phyloP scores from a whole-genome alignment of 2,797 vertebrate species.

The Pangasius larnaudii region DNA sequence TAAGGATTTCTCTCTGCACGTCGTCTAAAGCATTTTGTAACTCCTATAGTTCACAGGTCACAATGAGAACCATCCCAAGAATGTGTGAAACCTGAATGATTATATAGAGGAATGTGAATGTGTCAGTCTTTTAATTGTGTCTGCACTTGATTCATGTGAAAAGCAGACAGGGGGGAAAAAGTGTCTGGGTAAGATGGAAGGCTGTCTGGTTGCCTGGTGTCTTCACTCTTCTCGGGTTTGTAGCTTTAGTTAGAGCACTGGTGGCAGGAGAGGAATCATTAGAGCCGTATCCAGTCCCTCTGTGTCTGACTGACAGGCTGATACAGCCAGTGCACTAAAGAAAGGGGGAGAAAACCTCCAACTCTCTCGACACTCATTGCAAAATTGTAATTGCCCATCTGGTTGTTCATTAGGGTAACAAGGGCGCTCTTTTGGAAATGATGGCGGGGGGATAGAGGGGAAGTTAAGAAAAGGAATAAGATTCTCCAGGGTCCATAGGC shows the following conservation, averaged over 20 bases:
- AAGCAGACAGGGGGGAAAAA: conserved; percentile 38
- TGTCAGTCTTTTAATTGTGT: conserved; percentile 54
- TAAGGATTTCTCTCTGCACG: conserved; percentile 32
- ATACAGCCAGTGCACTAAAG: conserved; percentile 72
- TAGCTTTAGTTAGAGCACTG: conserved; percentile 67
- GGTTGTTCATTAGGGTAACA: conserved; percentile 77
- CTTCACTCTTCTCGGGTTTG: conserved; percentile 71
- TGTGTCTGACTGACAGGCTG: conserved; percentile 80
- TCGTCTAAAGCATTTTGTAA: conserved; percentile 45
- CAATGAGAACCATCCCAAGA: conserved; percentile 57
- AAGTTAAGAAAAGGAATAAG: conserved; percentile 77
- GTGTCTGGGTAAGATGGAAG: conserved; percentile 64
- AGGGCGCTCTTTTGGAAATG: conserved; percentile 70
- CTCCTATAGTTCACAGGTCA: conserved; percentile 46
- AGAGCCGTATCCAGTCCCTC: conserved; percentile 69
- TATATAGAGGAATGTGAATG: conserved; percentile 55
- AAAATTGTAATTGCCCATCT: conserved; percentile 84
- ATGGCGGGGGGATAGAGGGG: conserved; percentile 68
- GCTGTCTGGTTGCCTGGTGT: conserved; percentile 73
- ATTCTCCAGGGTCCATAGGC: conserved; percentile 86
- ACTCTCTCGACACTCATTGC: conserved; percentile 75
- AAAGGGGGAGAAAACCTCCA: conserved; percentile 46
- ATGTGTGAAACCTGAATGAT: conserved; percentile 53
- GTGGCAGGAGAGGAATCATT: conserved; percentile 79
- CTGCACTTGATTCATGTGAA: conserved; percentile 51